A percentile compares a stretch with the other conserved stretches of the same genome.
phyloP scores from a whole-genome alignment of 2,113 vertebrate species.

The Ifrita kowaldi region DNA sequence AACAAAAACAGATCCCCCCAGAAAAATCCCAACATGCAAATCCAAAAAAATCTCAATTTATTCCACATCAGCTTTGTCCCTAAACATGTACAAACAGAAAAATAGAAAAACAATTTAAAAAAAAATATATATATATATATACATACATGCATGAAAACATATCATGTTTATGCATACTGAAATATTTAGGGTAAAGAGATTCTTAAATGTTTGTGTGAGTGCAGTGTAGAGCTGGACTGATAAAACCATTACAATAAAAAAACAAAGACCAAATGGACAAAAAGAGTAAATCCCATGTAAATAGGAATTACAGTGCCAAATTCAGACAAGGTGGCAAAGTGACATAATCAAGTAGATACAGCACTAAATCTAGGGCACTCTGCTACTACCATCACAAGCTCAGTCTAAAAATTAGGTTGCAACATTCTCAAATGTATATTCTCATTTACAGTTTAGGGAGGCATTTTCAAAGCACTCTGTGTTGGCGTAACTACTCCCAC shows the following conservation, averaged over 20 bases:
- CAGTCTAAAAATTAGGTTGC: slow-evolving; percentile 57
- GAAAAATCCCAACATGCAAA: background rate
- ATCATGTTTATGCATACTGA: background rate
- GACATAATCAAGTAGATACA: slow-evolving; percentile 28
- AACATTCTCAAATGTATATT: slow-evolving; percentile 61
- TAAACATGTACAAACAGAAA: background rate
- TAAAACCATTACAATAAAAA: background rate
- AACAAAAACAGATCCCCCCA: accelerated
- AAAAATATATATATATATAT: background rate
- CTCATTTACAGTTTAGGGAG: slow-evolving; percentile 56
- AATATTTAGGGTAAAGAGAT: background rate
- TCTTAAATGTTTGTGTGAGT: background rate
- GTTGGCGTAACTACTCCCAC: background rate
- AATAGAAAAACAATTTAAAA: background rate
- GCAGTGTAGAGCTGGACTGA: background rate
- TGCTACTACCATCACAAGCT: slow-evolving; percentile 26
- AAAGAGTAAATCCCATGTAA: background rate
- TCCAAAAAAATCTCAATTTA: background rate
- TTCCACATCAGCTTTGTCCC: background rate
- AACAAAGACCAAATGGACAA: background rate
- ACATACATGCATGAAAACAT: background rate
- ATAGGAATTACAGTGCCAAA: background rate
- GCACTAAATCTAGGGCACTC: slow-evolving; percentile 54
- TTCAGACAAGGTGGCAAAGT: slow-evolving; percentile 14
- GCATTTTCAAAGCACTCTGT: slow-evolving; percentile 27